Evolutionary conservation across 2,797 vertebrate species (phyloP), one percentile per base, ranked within the genome.

Genomic region (Tragelaphus eurycerus): DNA sequence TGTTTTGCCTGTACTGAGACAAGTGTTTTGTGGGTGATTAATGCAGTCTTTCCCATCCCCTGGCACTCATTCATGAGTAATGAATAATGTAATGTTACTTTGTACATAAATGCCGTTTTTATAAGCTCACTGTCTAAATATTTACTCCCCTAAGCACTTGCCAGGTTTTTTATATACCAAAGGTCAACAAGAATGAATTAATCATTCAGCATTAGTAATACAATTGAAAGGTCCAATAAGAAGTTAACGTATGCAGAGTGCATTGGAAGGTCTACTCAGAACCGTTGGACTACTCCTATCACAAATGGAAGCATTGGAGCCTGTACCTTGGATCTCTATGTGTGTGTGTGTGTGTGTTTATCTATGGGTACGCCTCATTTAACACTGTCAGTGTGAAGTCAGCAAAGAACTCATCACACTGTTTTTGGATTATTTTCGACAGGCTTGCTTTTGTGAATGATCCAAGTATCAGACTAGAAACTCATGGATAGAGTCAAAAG

Each of bases 61-160:
- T 95, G 90, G 83, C 86, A 84, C 81, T 94, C 50, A 81, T 90
- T 95, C 89, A 96, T 93, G 67, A 97, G 14, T 94, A 97, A 95
- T 94, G 78, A 91, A 71, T 88, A 95, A 38, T 29, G 29, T 82
- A 90, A 96, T 95, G 95, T 97, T 94, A 52, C 93, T 96, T 94
- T 95, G 86, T 87, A 89, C 59, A 91, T 97, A 91, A 96, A 96
- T 89, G n/a, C 94, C 89, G 78, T 96, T 93, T 97, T 96, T 94
- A 78, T 97, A 96, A 96, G 55, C 87, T 98, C 93, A 95, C 60
- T 95, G 85, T 96, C 88, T 96, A 97, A 97, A 95, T 95, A 96
- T 98, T 98, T 98, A 96, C 90, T 93, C 86, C 54, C 64, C 34
- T 88, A 81, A 29, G 38, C 43, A 81, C 83, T 97, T 97, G 83